Evolutionary conservation across 2,888 invertebrate species (phyloP), one percentile per base, ranked within the genome.

Genomic region (Drosophila paranaensis): DNA sequence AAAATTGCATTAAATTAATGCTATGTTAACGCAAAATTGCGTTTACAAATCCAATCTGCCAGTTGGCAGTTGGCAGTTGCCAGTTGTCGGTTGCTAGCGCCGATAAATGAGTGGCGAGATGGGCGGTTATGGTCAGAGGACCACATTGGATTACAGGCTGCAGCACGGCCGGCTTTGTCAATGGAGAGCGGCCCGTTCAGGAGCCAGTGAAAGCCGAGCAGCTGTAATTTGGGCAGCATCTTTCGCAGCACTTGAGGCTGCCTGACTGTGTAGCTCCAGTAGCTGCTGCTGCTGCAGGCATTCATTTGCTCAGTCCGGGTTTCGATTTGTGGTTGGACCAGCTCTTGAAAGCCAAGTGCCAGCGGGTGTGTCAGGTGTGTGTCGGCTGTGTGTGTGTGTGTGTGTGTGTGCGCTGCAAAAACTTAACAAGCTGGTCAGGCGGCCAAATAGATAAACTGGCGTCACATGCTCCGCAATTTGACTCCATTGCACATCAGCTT

Each of bases 1-100:
- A 67, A 65, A 77, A 79, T 77, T 81, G 79, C 84, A 86, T 86
- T 86, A 86, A 86, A 77, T 86, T 86, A 81, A 86, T 83, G 83
- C 79, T 83, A 69, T 70, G 66, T 71, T 81, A 81, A 77, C 83
- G 83, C 58, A 77, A 82, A 83, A 83, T 81, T 74, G 77, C 84
- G 74, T 83, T 86, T 69, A 71, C 81, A 83, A 83, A 83, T 86
- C 77, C 81, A 86, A 83, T 83, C 77, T 81, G 83, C 72, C 64
- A 54, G 54, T 54, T 54, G 48, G 6, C 48, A 33, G 71, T 71
- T 35, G 53, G 50, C 68, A 8, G 53, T 33, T 81, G 82, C 74
- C 61, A 6, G 53, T 14, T 1, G 20, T 2, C 20, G 2, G 20
- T 71, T 33, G 53, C 48, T 11, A 40, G 72, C 70, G 43, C 45